These are phyloP conservation scores for Diaphora mendica DNA, from an alignment of 2,888 invertebrate species.

Conservation along the genomic window DNA sequence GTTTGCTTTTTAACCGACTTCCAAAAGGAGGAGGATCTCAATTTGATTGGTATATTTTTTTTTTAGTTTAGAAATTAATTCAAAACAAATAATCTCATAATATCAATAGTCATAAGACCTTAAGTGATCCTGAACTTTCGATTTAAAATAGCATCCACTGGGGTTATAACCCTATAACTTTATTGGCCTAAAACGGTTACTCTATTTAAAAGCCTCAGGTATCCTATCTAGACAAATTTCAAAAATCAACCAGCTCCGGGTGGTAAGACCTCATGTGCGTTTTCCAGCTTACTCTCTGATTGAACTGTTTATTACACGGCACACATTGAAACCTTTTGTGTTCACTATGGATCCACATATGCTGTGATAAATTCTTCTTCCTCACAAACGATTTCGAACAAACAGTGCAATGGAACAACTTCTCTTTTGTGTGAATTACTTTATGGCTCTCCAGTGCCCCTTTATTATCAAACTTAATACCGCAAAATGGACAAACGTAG, in stretches of 20 bases:
- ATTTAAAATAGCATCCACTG: background rate
- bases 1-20: too few species aligned
- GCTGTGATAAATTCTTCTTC: constrained; percentile 65
- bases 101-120: background rate
- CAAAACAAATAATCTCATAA: background rate
- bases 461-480: constrained; percentile 62
- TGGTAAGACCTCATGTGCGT: constrained; percentile 71
- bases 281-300: constrained; percentile 62
- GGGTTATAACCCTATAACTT: background rate
- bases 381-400: constrained; percentile 73
- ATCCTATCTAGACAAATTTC: constrained; percentile 12
- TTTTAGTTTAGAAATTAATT: background rate
- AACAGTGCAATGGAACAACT: constrained; percentile 74
- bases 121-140: background rate
- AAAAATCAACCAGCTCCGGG: constrained; percentile 63
- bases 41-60: too few species aligned
- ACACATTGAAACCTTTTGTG: constrained; percentile 65
- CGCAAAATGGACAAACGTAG: constrained; percentile 61
- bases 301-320: constrained; percentile 62
- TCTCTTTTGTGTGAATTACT: constrained; percentile 76
- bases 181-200: background rate
- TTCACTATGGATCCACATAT: constrained; percentile 72
- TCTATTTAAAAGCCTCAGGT: constrained; percentile 6
- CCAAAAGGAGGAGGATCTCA: too few species aligned
- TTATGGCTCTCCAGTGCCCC: constrained; percentile 73